phyloP scores from a whole-genome alignment of 2,797 vertebrate species.

The Euthynnus affinis region DNA sequence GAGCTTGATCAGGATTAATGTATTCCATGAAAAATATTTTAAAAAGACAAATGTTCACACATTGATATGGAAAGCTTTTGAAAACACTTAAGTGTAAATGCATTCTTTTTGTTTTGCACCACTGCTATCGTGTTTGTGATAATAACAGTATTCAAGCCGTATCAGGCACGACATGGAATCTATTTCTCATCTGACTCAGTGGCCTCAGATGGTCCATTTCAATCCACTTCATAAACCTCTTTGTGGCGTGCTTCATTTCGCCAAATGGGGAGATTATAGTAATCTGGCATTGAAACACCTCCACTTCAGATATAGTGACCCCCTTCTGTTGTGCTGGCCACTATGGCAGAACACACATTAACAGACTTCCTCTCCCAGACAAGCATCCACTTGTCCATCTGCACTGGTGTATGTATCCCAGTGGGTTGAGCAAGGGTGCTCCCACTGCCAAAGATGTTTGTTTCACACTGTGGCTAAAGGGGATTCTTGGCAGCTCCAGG shows the following conservation, averaged over 20 bases:
- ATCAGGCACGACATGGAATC: slow-evolving; percentile 17
- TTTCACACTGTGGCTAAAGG: slow-evolving; percentile 38
- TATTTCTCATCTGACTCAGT: slow-evolving; percentile 37
- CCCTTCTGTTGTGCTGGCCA: slow-evolving; percentile 57
- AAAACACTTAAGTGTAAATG: not conserved
- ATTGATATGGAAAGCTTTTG: not conserved
- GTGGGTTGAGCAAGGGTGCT: not conserved
- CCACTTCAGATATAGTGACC: slow-evolving; percentile 62
- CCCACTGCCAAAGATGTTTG: slow-evolving; percentile 35
- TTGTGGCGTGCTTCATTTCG: slow-evolving; percentile 53
- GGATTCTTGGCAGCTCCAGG: not conserved
- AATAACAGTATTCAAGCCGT: slow-evolving; percentile 17
- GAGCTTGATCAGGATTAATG: not conserved
- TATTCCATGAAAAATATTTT: not conserved
- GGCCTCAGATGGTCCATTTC: slow-evolving; percentile 44
- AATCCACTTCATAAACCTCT: slow-evolving; percentile 71
- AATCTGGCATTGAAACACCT: slow-evolving; percentile 73
- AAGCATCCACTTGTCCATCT: slow-evolving; percentile 39
- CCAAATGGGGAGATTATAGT: slow-evolving; percentile 78
- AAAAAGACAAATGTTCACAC: not conserved
- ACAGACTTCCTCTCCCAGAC: slow-evolving; percentile 34
- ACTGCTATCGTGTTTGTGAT: not conserved
- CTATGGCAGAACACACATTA: slow-evolving; percentile 11
- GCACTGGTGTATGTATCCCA: slow-evolving; percentile 7
- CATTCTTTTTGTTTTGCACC: not conserved